Evolutionary conservation across 2,113 vertebrate genomes (phyloP).

Genomic region (human (Homo sapiens)): DNA sequence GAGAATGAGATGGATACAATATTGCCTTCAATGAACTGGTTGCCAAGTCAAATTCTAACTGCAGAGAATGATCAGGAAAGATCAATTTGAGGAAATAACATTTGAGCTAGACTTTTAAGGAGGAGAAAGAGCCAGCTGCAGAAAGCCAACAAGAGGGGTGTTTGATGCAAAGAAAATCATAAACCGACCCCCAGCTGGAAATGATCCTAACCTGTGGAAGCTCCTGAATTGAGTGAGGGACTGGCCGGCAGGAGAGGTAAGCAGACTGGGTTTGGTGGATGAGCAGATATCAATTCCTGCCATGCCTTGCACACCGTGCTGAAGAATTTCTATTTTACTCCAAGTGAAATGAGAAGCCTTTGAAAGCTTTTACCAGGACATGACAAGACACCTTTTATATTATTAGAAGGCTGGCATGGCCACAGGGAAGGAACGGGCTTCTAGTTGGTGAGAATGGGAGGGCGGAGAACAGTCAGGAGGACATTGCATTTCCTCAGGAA

Average conservation of each 20-base stretch:
- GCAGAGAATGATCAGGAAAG: not conserved
- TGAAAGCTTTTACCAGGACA: not conserved
- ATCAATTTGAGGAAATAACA: not conserved
- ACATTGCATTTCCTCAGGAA: not conserved
- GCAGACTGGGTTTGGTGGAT: not conserved
- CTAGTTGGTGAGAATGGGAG: not conserved
- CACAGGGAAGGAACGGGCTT: not conserved
- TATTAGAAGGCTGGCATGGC: not conserved
- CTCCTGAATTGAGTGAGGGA: not conserved
- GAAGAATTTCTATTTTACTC: not conserved
- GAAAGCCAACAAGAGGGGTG: not conserved
- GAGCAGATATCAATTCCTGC: not conserved
- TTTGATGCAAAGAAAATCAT: not conserved
- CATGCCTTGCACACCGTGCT: not conserved
- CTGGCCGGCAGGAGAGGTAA: not conserved
- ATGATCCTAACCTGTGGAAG: not conserved
- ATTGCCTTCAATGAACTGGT: not conserved
- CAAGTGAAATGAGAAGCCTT: not conserved
- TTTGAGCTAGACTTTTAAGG: not conserved
- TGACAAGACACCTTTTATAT: not conserved
- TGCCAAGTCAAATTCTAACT: not conserved
- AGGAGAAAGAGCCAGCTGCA: not conserved
- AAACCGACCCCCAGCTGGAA: not conserved
- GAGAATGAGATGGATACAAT: not conserved
- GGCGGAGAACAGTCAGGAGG: not conserved